Evolutionary conservation across 1,140 invertebrate genomes (phyloP), one percentile per base, ranked within the genome.

Genomic region (Bombus polaris): DNA sequence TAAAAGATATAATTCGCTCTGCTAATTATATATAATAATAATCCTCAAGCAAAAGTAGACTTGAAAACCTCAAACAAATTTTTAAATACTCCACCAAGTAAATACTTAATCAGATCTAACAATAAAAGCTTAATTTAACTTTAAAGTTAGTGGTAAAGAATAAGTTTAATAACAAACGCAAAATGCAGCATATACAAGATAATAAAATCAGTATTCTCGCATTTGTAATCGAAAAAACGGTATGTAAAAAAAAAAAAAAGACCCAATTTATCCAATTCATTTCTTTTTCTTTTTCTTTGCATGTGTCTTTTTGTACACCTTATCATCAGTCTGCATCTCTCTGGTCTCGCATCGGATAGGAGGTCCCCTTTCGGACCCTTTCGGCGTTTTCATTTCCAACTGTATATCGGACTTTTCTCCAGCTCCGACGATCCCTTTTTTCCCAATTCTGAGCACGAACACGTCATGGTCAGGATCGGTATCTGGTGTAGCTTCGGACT

Each of bases 371-470:
- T 95, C 94, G 0, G 83, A 80, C 0, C 93, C 93, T 37, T 94
- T 94, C 0, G 95, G 95, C 0, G 95, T 95, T 37, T 91, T 93
- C 92, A 95, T 93, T 62, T 95, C 94, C 47, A 95, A 44, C 68
- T 95, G 94, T 66, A 95, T 87, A 39, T 95, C 94, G 1, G 93
- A 94, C 81, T 95, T 95, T 53, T 95, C 94, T 1, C 88, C 93
- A 0, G 90, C 91, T 0, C 93, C 93, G 0, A 95, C 95, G 0
- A 95, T 86, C 0, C 94, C 94, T 53, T 95, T 95, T 57, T 95
- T 95, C 2, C 95, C 95, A 10, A 95, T 95, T 39, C 94, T 88
- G 9, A 95, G 88, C 4, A 95, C 91, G 47, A 95, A 95, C 15
- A 95, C 85, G 82, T 95, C 95, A 62, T 94, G 91, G 0, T 94